Evolutionary conservation across 2,113 vertebrate species (phyloP).

Genomic region (Theristicus caerulescens): DNA sequence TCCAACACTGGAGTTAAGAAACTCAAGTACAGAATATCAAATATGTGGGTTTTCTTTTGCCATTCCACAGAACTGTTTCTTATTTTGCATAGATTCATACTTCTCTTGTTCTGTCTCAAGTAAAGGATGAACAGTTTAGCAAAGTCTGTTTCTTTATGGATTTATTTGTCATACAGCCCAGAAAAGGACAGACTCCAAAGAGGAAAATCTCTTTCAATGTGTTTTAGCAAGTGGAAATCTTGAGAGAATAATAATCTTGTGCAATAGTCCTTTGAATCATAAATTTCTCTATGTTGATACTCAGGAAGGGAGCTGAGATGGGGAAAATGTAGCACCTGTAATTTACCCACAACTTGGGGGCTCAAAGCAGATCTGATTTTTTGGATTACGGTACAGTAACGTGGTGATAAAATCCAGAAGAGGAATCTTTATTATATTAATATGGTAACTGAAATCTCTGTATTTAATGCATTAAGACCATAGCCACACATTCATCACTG

Average conservation of each 20-base stretch:
- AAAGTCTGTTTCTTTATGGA: not conserved
- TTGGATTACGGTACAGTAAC: not conserved
- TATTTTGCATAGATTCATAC: not conserved
- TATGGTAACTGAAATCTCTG: not conserved
- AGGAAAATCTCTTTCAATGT: not conserved
- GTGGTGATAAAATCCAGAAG: not conserved
- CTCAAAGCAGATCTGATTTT: not conserved
- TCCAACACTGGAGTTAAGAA: not conserved
- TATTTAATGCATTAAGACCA: not conserved
- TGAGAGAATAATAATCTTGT: not conserved
- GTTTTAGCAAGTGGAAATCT: not conserved
- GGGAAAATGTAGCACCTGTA: not conserved
- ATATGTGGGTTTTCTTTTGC: not conserved
- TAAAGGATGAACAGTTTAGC: not conserved
- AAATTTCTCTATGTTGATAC: not conserved
- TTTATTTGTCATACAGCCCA: not conserved
- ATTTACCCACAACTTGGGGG: not conserved
- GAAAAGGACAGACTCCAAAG: not conserved
- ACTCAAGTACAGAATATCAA: not conserved
- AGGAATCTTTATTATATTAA: not conserved
- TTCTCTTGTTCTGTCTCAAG: not conserved
- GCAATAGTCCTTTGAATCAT: not conserved
- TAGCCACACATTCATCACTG: not conserved
- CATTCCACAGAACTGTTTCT: not conserved
- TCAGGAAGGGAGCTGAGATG: accelerated